phyloP scores from a whole-genome alignment of 2,888 invertebrate genomes.

The Drosophila quinaria region DNA sequence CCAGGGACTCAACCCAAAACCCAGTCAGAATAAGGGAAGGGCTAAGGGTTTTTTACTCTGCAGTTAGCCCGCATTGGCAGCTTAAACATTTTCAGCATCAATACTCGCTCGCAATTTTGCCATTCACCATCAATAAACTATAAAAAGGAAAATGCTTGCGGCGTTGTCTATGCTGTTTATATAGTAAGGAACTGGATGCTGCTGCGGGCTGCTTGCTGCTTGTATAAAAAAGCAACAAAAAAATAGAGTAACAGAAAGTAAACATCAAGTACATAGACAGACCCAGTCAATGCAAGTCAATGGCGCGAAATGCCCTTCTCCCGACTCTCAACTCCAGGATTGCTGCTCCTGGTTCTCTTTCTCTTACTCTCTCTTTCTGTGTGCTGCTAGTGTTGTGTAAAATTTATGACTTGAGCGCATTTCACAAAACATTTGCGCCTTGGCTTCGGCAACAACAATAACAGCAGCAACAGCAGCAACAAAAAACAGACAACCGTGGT shows the following conservation, averaged over 20 bases:
- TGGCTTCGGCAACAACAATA: conserved; percentile 40
- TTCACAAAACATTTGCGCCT: conserved; percentile 79
- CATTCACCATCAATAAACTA: conserved; percentile 80
- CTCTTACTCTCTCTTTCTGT: background rate
- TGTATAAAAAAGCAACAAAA: conserved; percentile 41
- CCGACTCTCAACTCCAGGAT: background rate
- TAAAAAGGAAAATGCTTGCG: conserved; percentile 76
- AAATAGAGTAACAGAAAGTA: conserved; percentile 49
- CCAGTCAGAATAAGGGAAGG: background rate
- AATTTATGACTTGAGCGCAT: conserved; percentile 80
- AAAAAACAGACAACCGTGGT: conserved; percentile 61
- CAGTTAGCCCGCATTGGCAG: conserved; percentile 42
- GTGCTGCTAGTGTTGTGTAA: conserved; percentile 60
- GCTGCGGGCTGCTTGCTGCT: conserved; percentile 46
- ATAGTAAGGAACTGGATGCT: conserved; percentile 32
- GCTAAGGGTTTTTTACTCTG: conserved; percentile 1
- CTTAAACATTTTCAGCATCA: conserved; percentile 74
- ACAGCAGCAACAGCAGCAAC: conserved; percentile 29
- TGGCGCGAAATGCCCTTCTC: conserved; percentile 44
- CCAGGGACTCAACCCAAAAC: background rate
- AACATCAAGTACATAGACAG: conserved; percentile 69
- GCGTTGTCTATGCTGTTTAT: conserved; percentile 62
- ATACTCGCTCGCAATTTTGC: conserved; percentile 65
- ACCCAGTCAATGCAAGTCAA: conserved; percentile 75
- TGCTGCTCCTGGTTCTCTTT: background rate